Evolutionary conservation across 2,113 vertebrate genomes (phyloP), one percentile per base, ranked within the genome.

Genomic region (Vidua chalybeata): DNA sequence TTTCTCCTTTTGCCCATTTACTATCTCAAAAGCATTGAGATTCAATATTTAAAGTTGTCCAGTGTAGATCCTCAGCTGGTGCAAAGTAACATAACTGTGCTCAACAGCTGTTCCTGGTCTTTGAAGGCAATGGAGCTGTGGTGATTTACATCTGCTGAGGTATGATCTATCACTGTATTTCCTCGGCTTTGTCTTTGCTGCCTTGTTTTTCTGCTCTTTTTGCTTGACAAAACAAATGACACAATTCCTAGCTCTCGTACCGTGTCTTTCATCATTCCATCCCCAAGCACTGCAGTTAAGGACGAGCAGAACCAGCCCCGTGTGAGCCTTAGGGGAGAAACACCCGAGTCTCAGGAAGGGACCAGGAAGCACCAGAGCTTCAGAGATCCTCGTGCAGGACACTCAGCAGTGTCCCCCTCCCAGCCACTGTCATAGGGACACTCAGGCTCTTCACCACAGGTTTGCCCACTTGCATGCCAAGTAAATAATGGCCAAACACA

Each of bases 31-130:
- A 94, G 64, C 54, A 90, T 16, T 81, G 68, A 93, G 92, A 93
- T 94, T 96, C 91, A 84, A 90, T 94, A 86, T 77, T 93, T 92
- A 93, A 96, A 94, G 81, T 56, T 87, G 68, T 86, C 87, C 45
- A 61, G 87, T 18, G 62, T 74, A 84, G 74, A 75, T 86, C 85
- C 63, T 93, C 91, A 94, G 90, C 90, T 95, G 86, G 87, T 88
- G 69, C 90, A 92, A 96, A 92, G 86, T 3, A 0, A 73, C 76
- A 51, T 87, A 94, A 62, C 84, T 69, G 56, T 43, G 72, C 73
- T 76, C 79, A 92, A 55, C 82, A 96, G 92, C 93, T 95, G 95
- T 41, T 93, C 59, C 94, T 93, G 84, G 17, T 94, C 87, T 94
- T 93, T 94, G 87, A 88, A 94, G 46, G 89, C 88, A 85, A 49